Percentiles rank a stretch among this genome's conserved stretches.
Evolutionary conservation across 1,140 invertebrate species (phyloP).

Genomic region (Aethina tumida): DNA sequence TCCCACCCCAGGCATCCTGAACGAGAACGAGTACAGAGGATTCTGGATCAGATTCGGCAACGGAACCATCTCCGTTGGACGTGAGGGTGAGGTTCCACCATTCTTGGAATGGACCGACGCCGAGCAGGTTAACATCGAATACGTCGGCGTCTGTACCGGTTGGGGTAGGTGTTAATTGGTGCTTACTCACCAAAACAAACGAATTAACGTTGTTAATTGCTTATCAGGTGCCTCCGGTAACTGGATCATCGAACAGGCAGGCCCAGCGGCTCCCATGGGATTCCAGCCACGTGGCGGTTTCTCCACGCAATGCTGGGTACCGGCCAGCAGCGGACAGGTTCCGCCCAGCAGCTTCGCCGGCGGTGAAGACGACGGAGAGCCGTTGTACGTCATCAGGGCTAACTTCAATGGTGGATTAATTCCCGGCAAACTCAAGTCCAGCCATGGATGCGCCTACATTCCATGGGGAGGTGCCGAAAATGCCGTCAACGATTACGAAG

Average conservation of each 20-base stretch:
- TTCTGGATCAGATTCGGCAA: constrained; percentile 76
- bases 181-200: too few species aligned
- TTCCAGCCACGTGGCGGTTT: constrained; percentile 29
- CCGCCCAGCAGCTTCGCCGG: constrained; percentile 62
- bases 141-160: constrained; percentile 72
- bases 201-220: too few species aligned
- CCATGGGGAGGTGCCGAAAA: constrained; percentile 72
- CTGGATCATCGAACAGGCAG: constrained; percentile 59
- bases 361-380: constrained; percentile 61
- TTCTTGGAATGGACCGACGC: constrained; percentile 62
- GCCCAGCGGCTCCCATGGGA: constrained; percentile 3
- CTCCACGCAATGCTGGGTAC: constrained; percentile 49
- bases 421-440: constrained; percentile 66
- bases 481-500: constrained; percentile 62
- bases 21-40: constrained; percentile 57
- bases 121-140: constrained; percentile 54
- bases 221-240: constrained; percentile 62
- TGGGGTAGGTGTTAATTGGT: too few species aligned
- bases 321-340: constrained; percentile 50
- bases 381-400: constrained; percentile 57
- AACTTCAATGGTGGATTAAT: constrained; percentile 54
- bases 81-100: constrained; percentile 56
- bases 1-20: constrained; percentile 59
- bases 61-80: constrained; percentile 54
- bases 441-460: constrained; percentile 63